Base-by-base conservation (phyloP, 1,140 invertebrate species). In the Cyclina sinensis region DNA sequence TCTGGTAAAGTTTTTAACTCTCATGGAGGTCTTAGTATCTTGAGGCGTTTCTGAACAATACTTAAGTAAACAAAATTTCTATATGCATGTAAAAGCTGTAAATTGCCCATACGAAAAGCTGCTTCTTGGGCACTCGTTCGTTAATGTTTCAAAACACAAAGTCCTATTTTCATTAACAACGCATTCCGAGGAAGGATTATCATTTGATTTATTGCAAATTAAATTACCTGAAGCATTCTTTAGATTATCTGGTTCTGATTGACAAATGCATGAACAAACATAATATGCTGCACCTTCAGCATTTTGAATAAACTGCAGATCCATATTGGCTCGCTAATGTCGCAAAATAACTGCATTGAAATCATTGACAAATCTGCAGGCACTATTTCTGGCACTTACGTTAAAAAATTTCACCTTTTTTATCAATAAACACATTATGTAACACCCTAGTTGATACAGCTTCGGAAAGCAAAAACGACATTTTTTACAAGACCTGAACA, bases 381-480 rank as follows among this genome's bases (percentile, higher is more conserved):
- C 89, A 90, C 43, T 43, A 43, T 43, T 43, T 24, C 9, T 27
- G 3, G 18, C 57, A n/a, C 7, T 62, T 27, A 70, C 27, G 82
- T 90, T n/a, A n/a, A n/a, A 91, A 79, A 91, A 91, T 24, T 86
- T 87, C 9, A 68, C 73, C 65, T 73, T 57, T 74, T n/a, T 43
- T 35, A 51, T 65, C 39, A 18, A 90, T 46, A 48, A 79, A 16
- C 32, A 90, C 59, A 78, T 91, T 76, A n/a, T 14, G 37, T 12
- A 88, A 18, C 32, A 90, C 24, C 81, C 43, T 83, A 35, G 86
- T 76, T 76, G 57, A 32, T 59, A 43, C 4, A 51, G 76, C 39
- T 65, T 68, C 9, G 91, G 91, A 82, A 90, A 91, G 21, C 82
- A 80, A 89, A 92, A 92, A 62, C 91, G 68, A 86, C 90, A 92